Evolutionary conservation across 2,797 vertebrate genomes (phyloP).

Genomic region (Atherinosoma microstoma): DNA sequence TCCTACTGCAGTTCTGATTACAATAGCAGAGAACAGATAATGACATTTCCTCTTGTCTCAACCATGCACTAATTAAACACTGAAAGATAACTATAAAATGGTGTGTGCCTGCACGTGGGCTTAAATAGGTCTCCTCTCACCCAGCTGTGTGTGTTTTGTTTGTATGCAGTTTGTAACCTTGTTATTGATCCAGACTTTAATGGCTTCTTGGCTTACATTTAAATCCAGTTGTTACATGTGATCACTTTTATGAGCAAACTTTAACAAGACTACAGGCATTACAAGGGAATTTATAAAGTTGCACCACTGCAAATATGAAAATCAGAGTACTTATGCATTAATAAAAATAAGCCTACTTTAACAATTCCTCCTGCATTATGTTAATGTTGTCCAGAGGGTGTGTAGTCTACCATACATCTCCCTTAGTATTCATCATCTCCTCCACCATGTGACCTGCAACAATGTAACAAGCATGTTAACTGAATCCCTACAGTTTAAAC

Average conservation of each 20-base stretch:
- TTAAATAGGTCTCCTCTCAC: not conserved
- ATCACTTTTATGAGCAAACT: too few species aligned
- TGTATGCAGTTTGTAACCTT: slow-evolving; percentile 9
- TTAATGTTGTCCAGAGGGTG: not conserved
- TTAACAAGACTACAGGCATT: not conserved
- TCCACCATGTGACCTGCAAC: not conserved
- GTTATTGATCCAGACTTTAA: not conserved
- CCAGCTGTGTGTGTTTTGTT: not conserved
- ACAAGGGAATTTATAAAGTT: too few species aligned
- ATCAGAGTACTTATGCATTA: too few species aligned
- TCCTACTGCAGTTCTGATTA: slow-evolving; percentile 42
- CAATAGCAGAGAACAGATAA: slow-evolving; percentile 42
- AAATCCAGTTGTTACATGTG: too few species aligned
- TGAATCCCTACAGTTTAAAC: not conserved
- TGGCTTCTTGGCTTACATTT: too few species aligned
- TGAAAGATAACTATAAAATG: slow-evolving; percentile 37
- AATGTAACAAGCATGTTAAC: slow-evolving; percentile 1
- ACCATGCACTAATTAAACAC: slow-evolving; percentile 56
- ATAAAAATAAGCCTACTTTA: too few species aligned
- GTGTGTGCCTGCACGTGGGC: slow-evolving; percentile 13
- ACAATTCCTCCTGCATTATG: too few species aligned
- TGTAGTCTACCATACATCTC: not conserved
- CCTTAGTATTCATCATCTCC: not conserved
- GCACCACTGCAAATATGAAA: too few species aligned
- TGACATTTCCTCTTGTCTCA: slow-evolving; percentile 43